phyloP scores from a whole-genome alignment of 2,113 vertebrate species.

The Labeo catla region DNA sequence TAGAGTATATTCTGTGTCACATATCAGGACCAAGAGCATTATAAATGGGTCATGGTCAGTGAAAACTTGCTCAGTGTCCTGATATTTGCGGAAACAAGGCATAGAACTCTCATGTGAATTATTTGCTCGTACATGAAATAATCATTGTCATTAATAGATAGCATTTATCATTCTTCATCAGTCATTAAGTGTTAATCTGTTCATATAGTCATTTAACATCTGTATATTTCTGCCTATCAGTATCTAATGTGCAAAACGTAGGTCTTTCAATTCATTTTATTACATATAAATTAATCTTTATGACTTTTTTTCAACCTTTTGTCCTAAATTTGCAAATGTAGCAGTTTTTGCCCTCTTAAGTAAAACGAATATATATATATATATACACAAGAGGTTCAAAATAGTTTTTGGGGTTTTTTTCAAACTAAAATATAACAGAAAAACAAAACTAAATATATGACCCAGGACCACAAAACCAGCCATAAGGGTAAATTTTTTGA shows the following conservation, averaged over 20 bases:
- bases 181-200: not conserved
- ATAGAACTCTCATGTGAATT: not conserved
- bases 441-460: not conserved
- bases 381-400: not conserved
- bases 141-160: too few species aligned
- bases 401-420: not conserved
- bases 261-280: not conserved
- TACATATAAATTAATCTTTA: not conserved
- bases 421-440: not conserved
- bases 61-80: not conserved
- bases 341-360: not conserved
- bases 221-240: not conserved
- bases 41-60: slow-evolving; percentile 15
- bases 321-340: not conserved
- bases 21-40: slow-evolving; percentile 15
- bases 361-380: too few species aligned
- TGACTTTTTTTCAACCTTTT: not conserved
- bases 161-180: too few species aligned
- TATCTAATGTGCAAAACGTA: not conserved
- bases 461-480: too few species aligned
- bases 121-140: not conserved
- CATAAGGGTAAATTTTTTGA: too few species aligned
- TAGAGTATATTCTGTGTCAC: slow-evolving; percentile 4
- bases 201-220: not conserved
- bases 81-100: not conserved